Conservation (phyloP, 2,113 vertebrate genomes). For the Rhombomys opimus region DNA sequence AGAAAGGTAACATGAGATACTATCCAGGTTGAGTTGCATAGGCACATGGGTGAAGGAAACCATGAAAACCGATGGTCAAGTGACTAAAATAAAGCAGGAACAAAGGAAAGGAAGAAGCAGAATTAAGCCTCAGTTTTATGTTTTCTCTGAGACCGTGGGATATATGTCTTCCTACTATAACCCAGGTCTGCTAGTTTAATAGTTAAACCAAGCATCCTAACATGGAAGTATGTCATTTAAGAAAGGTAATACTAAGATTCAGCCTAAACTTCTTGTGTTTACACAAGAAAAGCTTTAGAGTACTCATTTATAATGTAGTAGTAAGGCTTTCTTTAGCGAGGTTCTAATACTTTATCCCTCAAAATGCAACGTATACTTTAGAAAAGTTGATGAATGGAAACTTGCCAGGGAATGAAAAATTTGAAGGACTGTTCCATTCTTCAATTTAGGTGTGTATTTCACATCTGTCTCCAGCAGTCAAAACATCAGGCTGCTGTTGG, state of each 20-base stretch:
- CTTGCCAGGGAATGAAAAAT: not conserved
- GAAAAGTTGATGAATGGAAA: not conserved
- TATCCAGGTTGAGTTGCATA: not conserved
- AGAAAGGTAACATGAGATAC: not conserved
- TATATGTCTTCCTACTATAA: not conserved
- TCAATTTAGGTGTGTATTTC: not conserved
- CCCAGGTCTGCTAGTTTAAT: not conserved
- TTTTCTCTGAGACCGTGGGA: not conserved
- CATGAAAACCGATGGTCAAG: not conserved
- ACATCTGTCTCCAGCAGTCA: not conserved
- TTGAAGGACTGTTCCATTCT: not conserved
- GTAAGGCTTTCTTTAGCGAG: not conserved
- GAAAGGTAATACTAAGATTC: not conserved
- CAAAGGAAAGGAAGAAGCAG: not conserved
- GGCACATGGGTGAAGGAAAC: not conserved
- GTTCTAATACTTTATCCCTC: not conserved
- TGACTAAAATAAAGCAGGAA: not conserved
- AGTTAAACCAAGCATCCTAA: not conserved
- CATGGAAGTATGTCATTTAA: not conserved
- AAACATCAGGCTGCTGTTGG: not conserved
- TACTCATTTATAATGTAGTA: not conserved
- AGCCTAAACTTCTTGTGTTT: not conserved
- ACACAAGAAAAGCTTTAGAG: not conserved
- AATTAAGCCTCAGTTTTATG: not conserved
- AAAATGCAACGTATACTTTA: not conserved